These are phyloP conservation scores for Mythimna lalbum DNA, from an alignment of 2,888 invertebrate species.

Conservation along the genomic window DNA sequence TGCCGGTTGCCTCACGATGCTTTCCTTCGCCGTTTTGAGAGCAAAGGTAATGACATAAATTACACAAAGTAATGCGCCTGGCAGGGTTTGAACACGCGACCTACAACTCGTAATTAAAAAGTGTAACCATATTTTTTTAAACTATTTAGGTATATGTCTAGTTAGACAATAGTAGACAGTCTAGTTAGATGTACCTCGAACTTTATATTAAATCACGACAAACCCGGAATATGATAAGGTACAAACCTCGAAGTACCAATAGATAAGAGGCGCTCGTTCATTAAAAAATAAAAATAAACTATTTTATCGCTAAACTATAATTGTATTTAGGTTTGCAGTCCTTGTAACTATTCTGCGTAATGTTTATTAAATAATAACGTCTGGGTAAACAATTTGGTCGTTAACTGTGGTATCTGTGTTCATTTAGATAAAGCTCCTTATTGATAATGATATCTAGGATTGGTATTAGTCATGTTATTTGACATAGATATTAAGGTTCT, in stretches of 20 bases:
- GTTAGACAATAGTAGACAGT: no score
- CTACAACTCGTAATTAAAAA: no score
- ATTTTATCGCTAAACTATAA: conserved; percentile 5
- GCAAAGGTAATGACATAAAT: no score
- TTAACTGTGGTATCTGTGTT: conserved; percentile 14
- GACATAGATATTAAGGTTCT: conserved; percentile 8
- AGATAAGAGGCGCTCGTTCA: conserved; percentile 10
- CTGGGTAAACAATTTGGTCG: conserved; percentile 20
- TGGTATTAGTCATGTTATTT: conserved; percentile 19
- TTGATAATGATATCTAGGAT: background rate
- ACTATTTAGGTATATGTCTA: background rate
- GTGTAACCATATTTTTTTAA: background rate
- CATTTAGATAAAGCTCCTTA: conserved; percentile 6
- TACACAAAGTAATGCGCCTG: no score
- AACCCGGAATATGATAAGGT: conserved; percentile 10
- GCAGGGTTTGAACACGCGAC: no score
- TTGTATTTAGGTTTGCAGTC: conserved; percentile 15
- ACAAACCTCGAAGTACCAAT: conserved; percentile 8
- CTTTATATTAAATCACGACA: background rate
- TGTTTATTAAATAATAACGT: conserved; percentile 10
- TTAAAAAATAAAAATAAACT: background rate
- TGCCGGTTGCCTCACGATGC: no score
- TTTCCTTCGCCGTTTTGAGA: no score
- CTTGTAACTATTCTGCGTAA: conserved; percentile 25
- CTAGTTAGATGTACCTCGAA: background rate